Conservation (phyloP, 1,140 invertebrate species). For the Eurosta solidaginis region DNA sequence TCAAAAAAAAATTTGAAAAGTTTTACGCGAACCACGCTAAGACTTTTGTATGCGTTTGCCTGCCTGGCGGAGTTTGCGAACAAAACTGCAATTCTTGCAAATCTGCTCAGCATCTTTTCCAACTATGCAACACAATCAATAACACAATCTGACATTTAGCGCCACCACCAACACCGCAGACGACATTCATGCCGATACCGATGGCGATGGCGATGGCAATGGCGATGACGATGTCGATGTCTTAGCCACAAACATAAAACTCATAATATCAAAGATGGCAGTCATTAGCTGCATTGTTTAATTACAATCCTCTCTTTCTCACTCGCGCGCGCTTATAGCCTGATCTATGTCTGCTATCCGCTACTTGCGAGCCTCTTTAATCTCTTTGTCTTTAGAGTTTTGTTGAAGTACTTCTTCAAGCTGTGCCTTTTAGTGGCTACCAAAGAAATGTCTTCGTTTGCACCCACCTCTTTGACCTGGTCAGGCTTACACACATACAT, state of each 20-base stretch:
- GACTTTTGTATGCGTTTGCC: background rate
- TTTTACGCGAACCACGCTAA: background rate
- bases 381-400: background rate
- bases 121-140: background rate
- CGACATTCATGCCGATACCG: background rate
- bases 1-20: background rate
- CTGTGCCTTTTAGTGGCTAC: background rate
- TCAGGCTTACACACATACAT: no score
- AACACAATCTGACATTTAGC: constrained; percentile 6
- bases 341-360: background rate
- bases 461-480: background rate
- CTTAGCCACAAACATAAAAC: background rate
- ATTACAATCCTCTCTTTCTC: no score
- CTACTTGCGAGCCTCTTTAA: background rate
- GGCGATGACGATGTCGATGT: background rate
- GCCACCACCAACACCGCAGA: background rate
- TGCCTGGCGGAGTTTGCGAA: background rate
- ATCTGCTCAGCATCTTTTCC: background rate
- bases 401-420: background rate
- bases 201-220: background rate
- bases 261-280: constrained; percentile 14
- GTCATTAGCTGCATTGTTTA: constrained; percentile 28
- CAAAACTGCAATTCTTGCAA: constrained; percentile 4
- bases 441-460: background rate
- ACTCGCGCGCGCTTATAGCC: background rate